A percentile compares a stretch with the other conserved stretches of the same genome.
phyloP scores from a whole-genome alignment of 1,140 invertebrate genomes.

The Ridgeia piscesae region DNA sequence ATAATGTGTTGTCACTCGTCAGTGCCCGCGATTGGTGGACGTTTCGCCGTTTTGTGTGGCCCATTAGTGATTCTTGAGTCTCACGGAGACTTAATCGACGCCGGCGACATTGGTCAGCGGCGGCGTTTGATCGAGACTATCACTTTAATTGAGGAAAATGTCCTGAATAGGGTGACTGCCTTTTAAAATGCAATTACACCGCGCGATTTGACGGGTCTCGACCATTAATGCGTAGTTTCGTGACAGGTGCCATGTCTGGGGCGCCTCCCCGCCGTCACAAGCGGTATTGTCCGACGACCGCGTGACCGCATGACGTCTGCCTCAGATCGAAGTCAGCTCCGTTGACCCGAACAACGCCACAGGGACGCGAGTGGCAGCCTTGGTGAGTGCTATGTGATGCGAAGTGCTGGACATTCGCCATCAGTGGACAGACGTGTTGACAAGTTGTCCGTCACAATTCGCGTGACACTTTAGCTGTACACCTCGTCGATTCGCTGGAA shows the following conservation, averaged over 20 bases:
- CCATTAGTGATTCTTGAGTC: not conserved
- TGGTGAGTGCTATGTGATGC: not conserved
- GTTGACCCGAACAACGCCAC: not conserved
- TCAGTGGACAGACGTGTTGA: not conserved
- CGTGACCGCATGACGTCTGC: not conserved
- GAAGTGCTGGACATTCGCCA: not conserved
- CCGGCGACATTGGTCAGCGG: not conserved
- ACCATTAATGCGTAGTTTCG: conserved; percentile 1
- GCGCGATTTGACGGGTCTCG: not conserved
- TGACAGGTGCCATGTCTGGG: not conserved
- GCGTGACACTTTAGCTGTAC: not conserved
- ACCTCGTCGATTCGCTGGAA: not conserved
- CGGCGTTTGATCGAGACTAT: not conserved
- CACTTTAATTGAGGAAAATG: conserved; percentile 6
- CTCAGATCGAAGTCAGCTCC: not conserved
- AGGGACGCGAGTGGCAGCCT: not conserved
- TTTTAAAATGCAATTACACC: conserved; percentile 2
- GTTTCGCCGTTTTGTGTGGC: not conserved
- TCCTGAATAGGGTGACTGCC: not conserved
- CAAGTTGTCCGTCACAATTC: not conserved
- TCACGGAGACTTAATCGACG: not conserved
- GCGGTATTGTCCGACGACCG: not conserved
- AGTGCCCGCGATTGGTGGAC: not conserved
- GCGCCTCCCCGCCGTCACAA: not conserved
- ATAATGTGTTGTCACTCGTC: too few species aligned